A percentile compares a stretch with the other conserved stretches of the same genome.
Conservation (phyloP, 2,113 vertebrate species). For the Lichenostomus cassidix region DNA sequence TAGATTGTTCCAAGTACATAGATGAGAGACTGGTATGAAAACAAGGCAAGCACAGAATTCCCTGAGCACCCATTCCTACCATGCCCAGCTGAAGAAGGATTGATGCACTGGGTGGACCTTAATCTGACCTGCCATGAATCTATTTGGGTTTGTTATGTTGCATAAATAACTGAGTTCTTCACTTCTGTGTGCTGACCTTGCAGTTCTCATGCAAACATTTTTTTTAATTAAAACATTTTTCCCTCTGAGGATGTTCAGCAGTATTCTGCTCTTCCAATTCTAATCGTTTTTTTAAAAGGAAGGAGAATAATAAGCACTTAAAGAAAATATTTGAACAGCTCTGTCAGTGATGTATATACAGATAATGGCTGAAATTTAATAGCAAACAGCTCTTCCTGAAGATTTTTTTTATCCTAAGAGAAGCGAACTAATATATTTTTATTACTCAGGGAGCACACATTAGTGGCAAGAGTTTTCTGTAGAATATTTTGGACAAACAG, state of each 20-base stretch:
- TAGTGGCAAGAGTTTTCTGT: neutral
- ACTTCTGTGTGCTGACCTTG: neutral
- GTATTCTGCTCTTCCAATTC: neutral
- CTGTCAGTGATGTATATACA: neutral
- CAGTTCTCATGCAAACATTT: neutral
- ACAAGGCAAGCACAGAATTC: neutral
- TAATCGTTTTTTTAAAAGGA: neutral
- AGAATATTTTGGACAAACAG: neutral
- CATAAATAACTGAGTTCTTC: neutral
- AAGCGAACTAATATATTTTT: neutral
- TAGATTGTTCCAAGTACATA: neutral
- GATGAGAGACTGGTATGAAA: neutral
- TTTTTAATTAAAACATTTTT: neutral
- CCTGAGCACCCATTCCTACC: neutral
- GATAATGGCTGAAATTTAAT: constrained; percentile 14
- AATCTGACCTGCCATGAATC: neutral
- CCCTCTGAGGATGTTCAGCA: neutral
- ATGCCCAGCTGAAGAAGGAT: neutral
- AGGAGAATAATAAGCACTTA: neutral
- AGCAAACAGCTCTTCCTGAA: neutral
- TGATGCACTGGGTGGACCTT: neutral
- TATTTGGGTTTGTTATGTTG: neutral
- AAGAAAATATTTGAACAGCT: constrained; percentile 41
- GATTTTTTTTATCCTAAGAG: neutral
- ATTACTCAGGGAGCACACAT: neutral